Evolutionary conservation across 2,113 vertebrate species (phyloP).

Genomic region (Coptodon rendalli): DNA sequence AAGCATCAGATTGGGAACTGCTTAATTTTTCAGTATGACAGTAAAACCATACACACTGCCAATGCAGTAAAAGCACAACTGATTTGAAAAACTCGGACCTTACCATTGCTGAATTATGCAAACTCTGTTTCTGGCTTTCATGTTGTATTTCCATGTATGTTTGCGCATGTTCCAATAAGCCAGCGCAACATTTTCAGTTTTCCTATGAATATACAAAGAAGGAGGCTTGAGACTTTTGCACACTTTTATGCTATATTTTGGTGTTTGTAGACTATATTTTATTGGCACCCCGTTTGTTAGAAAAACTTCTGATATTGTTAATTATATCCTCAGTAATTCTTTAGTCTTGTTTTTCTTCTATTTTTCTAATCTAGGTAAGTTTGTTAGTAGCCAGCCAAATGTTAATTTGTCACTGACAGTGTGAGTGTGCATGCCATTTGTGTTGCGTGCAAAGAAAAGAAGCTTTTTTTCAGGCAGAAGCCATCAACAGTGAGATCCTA

Average conservation of each 20-base stretch:
- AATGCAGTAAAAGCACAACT: neutral
- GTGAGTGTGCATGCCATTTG: neutral
- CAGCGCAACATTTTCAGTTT: neutral
- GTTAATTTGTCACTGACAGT: constrained; percentile 19
- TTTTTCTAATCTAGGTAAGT: constrained; percentile 1
- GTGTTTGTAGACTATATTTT: neutral
- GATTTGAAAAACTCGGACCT: neutral
- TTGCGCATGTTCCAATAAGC: neutral
- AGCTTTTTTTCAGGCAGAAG: neutral
- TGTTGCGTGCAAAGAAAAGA: neutral
- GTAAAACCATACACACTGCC: neutral
- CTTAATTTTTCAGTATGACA: neutral
- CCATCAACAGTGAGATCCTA: constrained; percentile 38
- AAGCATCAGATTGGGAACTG: neutral
- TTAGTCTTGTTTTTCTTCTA: neutral
- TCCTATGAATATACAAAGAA: neutral
- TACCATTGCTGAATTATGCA: neutral
- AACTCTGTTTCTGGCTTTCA: neutral
- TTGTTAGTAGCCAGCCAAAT: neutral
- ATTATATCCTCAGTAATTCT: neutral
- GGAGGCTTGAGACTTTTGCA: neutral
- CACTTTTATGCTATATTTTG: neutral
- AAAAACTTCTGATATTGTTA: neutral
- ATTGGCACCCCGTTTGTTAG: neutral
- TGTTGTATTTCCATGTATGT: neutral